Conservation (phyloP, 2,113 vertebrate species). For the Mus pahari region DNA sequence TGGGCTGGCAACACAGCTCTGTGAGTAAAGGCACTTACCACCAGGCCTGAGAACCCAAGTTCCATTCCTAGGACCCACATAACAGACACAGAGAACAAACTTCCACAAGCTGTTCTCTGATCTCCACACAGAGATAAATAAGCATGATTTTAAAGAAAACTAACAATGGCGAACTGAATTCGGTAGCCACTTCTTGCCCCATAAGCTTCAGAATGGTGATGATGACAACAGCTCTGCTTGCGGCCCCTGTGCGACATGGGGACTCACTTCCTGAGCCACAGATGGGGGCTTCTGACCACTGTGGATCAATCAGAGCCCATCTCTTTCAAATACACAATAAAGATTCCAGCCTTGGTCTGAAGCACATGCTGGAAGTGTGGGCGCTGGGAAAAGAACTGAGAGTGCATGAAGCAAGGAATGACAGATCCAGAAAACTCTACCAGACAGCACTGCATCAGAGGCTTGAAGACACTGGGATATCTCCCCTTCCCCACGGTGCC, state of each 20-base stretch:
- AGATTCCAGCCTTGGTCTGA: conserved; percentile 21
- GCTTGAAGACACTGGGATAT: neutral
- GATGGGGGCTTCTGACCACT: neutral
- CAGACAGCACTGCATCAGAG: neutral
- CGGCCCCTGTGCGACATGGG: neutral
- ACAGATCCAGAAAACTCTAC: neutral
- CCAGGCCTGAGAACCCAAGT: neutral
- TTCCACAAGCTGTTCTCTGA: neutral
- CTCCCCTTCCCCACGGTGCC: neutral
- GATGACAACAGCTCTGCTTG: neutral
- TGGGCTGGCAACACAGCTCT: too few species aligned
- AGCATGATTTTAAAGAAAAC: neutral
- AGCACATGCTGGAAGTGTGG: neutral
- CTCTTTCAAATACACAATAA: neutral
- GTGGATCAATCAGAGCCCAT: neutral
- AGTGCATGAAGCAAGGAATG: neutral
- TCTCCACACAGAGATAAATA: neutral
- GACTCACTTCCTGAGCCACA: neutral
- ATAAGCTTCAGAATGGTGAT: too few species aligned
- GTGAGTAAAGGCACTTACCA: neutral
- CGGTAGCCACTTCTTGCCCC: neutral
- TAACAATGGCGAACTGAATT: neutral
- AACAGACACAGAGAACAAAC: neutral
- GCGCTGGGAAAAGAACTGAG: neutral
- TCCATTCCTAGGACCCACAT: neutral